phyloP scores from a whole-genome alignment of 1,140 invertebrate species.

The Helicoverpa armigera region DNA sequence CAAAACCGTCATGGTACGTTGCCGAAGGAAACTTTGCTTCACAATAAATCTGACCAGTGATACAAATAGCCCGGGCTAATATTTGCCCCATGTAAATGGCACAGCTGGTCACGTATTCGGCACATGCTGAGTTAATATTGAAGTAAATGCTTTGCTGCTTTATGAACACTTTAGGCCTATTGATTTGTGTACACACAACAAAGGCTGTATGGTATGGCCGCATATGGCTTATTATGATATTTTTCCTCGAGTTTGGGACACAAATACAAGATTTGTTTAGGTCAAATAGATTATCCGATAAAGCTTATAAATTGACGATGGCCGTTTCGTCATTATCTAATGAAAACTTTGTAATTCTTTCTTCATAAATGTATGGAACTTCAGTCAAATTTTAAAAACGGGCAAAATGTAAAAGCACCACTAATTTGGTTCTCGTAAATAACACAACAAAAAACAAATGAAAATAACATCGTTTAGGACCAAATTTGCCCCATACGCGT shows the following conservation, averaged over 20 bases:
- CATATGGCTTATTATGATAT: background rate
- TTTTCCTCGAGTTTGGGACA: background rate
- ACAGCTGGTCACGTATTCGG: constrained; percentile 41
- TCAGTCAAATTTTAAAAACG: background rate
- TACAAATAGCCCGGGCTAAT: constrained; percentile 43
- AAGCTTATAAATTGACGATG: too few relatives aligned
- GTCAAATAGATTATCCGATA: too few relatives aligned
- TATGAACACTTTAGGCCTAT: constrained; percentile 31
- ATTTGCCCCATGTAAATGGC: constrained; percentile 41
- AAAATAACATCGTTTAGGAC: constrained; percentile 35
- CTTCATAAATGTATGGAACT: background rate
- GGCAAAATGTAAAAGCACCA: too few relatives aligned
- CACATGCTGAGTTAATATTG: constrained; percentile 42
- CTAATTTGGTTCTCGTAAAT: constrained; percentile 23
- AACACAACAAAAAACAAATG: constrained; percentile 22
- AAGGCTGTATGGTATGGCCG: background rate
- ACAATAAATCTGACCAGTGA: constrained; percentile 59
- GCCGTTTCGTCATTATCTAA: too few relatives aligned
- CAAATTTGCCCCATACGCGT: constrained; percentile 17
- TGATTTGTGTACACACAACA: constrained; percentile 14
- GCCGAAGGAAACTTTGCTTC: constrained; percentile 50
- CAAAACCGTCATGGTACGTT: constrained; percentile 61
- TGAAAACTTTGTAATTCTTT: too few relatives aligned
- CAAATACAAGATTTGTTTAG: too few relatives aligned
- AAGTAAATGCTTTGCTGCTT: constrained; percentile 42